phyloP scores from a whole-genome alignment of 2,797 vertebrate genomes.

The Chelon labrosus region DNA sequence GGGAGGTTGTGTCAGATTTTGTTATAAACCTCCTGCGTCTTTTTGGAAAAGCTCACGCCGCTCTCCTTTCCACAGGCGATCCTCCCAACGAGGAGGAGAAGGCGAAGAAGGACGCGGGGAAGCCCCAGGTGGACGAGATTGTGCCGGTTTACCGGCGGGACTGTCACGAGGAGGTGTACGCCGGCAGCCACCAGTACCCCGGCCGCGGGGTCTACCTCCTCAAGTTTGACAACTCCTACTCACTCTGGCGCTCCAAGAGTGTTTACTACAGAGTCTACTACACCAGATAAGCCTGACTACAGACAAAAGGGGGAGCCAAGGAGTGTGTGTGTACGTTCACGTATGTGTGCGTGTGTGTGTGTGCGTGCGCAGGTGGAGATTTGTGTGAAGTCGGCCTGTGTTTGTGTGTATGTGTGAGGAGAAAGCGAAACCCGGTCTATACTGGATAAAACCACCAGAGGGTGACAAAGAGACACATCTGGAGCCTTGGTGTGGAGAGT shows the following conservation, averaged over 20 bases:
- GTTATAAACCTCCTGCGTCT: not conserved
- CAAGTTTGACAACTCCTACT: conserved; percentile 99
- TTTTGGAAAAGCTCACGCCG: not conserved
- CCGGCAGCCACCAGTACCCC: conserved; percentile 99
- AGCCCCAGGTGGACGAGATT: conserved; percentile 98
- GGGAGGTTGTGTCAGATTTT: not conserved
- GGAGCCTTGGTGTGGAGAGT: conserved; percentile 51
- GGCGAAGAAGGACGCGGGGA: conserved; percentile 93
- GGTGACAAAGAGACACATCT: conserved; percentile 71
- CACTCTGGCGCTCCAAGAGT: conserved; percentile 98
- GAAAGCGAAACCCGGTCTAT: conserved; percentile 37
- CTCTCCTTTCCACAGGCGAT: conserved; percentile 77
- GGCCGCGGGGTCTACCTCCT: conserved; percentile 98
- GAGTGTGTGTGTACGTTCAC: conserved; percentile 57
- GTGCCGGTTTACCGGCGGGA: conserved; percentile 99
- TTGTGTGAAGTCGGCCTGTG: conserved; percentile 56
- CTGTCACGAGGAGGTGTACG: conserved; percentile 99
- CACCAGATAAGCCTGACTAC: conserved; percentile 94
- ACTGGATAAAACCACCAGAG: conserved; percentile 76
- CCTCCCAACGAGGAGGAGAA: conserved; percentile 91
- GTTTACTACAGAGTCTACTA: conserved; percentile 99
- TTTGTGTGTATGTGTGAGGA: conserved; percentile 24
- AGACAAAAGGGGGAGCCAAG: conserved; percentile 73
- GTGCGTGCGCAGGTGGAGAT: conserved; percentile 16
- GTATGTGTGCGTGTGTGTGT: conserved; percentile 15